Base-by-base conservation (phyloP, 2,888 invertebrate species). In the Deilephila porcellus region DNA sequence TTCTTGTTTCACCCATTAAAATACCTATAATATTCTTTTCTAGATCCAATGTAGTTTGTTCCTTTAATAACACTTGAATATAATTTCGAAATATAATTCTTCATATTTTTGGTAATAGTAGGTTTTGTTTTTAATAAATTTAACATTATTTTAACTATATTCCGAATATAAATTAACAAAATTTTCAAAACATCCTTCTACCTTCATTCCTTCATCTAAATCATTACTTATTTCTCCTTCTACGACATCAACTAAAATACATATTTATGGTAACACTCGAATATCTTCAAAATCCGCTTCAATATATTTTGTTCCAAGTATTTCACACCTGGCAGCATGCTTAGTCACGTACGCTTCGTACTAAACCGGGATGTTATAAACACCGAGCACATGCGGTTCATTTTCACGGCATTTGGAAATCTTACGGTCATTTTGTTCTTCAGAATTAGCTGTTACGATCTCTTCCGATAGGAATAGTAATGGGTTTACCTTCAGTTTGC, bases 241-340 rank as follows among this genome's bases (percentile, higher is more conserved):
- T 56, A 56, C n/a, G 56, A n/a, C n/a, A n/a, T 56, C n/a, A 56
- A 17, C 56, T 56, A n/a, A 19, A 5, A n/a, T 7, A n/a, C 7
- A 56, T 0, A n/a, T 56, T 56, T 56, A 6, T 5, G 7, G 11
- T 11, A 45, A 45, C 45, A 45, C 14, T 45, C 45, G 45, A 45
- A 45, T 45, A 45, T 14, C 1, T 56, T 56, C 19, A 56, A 56
- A 56, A 56, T 56, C 56, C 5, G 1, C 6, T 45, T 45, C 14
- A 19, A n/a, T 56, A 19, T 63, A n/a, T 63, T 63, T 63, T n/a
- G 63, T 34, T 63, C 34, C 63, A 25, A 34, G 19, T 63, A 63
- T 63, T 63, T 63, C 63, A 34, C 63, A 63, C 63, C 63, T 63
- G 34, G 63, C 37, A 62, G 8, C 11, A 63, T n/a, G 34, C 6